These are phyloP conservation scores for Anguilla obscura DNA, from an alignment of 2,797 vertebrate genomes.

Conservation along the genomic window DNA sequence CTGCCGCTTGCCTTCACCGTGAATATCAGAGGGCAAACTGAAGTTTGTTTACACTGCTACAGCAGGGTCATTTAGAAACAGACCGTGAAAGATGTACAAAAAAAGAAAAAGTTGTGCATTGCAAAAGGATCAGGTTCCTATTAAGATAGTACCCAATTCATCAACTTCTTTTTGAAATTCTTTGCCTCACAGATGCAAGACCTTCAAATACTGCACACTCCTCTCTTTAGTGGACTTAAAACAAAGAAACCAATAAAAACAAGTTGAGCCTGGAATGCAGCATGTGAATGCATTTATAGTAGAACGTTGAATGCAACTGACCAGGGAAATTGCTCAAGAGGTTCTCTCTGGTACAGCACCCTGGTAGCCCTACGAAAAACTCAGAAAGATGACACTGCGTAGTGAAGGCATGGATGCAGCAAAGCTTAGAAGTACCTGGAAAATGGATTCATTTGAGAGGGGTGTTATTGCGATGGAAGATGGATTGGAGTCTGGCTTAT, in stretches of 20 bases:
- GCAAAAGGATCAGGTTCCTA: conserved; percentile 7
- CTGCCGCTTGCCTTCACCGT: conserved; percentile 66
- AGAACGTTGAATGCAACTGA: neutral
- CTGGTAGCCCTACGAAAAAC: neutral
- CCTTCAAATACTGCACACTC: neutral
- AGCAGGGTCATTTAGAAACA: conserved; percentile 24
- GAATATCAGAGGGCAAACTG: conserved; percentile 75
- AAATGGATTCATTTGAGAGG: conserved; percentile 37
- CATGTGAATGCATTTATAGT: neutral
- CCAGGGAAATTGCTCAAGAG: neutral
- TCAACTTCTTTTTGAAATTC: neutral
- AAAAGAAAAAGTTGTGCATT: neutral
- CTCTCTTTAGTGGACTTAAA: neutral
- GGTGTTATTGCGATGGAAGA: conserved; percentile 75
- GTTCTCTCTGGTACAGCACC: neutral
- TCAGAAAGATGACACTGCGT: conserved; percentile 15
- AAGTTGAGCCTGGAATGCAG: neutral
- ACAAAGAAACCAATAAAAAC: neutral
- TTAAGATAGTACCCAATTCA: conserved; percentile 4
- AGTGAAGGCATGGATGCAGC: conserved; percentile 24
- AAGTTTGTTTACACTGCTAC: conserved; percentile 74
- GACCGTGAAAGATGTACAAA: conserved; percentile 5
- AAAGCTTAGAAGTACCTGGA: conserved; percentile 10
- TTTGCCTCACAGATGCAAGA: neutral
- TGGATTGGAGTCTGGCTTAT: conserved; percentile 80